Base-by-base conservation (phyloP, 1,140 invertebrate species). In the Hormaphis cornu region DNA sequence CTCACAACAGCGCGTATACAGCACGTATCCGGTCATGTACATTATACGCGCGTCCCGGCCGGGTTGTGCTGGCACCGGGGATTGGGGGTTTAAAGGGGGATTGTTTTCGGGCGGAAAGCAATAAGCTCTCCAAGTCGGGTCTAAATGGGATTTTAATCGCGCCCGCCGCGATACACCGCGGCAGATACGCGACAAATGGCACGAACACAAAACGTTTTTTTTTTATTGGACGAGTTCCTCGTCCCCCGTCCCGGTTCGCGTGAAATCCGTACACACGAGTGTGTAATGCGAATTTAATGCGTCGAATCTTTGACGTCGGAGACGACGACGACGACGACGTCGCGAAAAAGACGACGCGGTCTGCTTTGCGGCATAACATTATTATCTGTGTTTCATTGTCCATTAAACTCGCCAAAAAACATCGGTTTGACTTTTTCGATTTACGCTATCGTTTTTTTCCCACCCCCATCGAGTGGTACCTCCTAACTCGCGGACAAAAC, bases 71-170 rank as follows among this genome's bases (percentile, higher is more conserved):
- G 61, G 61, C 61, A 66, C 61, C 28, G 61, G 28, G 50, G n/a
- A n/a, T n/a, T n/a, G 50, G 61, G 58, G 61, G 61, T 66, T 48
- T 48, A 30, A 48, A 46, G 44, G 28, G 61, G 61, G 61, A 30
- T 50, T 44, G 24, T 46, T 66, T 50, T 48, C 50, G 42, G 44
- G 61, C 61, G 61, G 61, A 46, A 48, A 66, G 61, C 42, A 66
- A 66, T 66, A 66, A 66, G 61, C 61, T 66, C 42, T 66, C 61
- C 50, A 66, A 66, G 28, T 66, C 61, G 61, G 61, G 40, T 66
- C 61, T 50, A 66, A 66, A 66, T 66, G 61, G 44, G 61, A 50
- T 66, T 66, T 66, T 66, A 66, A 66, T 66, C 61, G 61, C 44
- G 61, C 44, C 30, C 33, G 44, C 30, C 24, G 9, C 42, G n/a